phyloP scores from a whole-genome alignment of 2,113 vertebrate species.

The Rhadina sibilatrix region DNA sequence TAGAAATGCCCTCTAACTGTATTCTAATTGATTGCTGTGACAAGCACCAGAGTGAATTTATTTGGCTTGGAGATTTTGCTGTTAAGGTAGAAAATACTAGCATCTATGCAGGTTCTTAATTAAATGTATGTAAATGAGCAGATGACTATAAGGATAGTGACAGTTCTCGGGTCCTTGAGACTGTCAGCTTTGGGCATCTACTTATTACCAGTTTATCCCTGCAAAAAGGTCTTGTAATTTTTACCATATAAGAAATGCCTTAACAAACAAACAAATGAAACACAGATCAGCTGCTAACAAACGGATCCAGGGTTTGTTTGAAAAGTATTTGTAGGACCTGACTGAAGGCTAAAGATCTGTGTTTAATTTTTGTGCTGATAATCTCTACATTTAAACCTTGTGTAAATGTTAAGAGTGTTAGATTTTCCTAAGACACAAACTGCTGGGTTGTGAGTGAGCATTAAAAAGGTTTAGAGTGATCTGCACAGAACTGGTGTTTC shows the following conservation, averaged over 20 bases:
- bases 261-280: not conserved
- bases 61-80: not conserved
- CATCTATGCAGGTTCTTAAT: not conserved
- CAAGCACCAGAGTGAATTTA: not conserved
- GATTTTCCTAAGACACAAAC: not conserved
- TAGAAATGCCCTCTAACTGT: not conserved
- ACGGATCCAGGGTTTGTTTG: not conserved
- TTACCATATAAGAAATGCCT: not conserved
- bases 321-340: not conserved
- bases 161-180: not conserved
- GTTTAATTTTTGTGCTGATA: constrained; percentile 26
- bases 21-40: not conserved
- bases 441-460: not conserved
- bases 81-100: not conserved
- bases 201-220: not conserved
- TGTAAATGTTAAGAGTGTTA: constrained; percentile 22
- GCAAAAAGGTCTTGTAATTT: not conserved
- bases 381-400: not conserved
- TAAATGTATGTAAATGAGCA: not conserved
- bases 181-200: not conserved
- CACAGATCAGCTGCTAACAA: not conserved
- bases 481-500: not conserved
- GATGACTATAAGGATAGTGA: not conserved
- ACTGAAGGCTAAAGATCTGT: not conserved
- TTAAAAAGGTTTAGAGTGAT: not conserved